Base-by-base conservation (phyloP, 2,797 vertebrate genomes). In the Cynodonichthys magdalenae region DNA sequence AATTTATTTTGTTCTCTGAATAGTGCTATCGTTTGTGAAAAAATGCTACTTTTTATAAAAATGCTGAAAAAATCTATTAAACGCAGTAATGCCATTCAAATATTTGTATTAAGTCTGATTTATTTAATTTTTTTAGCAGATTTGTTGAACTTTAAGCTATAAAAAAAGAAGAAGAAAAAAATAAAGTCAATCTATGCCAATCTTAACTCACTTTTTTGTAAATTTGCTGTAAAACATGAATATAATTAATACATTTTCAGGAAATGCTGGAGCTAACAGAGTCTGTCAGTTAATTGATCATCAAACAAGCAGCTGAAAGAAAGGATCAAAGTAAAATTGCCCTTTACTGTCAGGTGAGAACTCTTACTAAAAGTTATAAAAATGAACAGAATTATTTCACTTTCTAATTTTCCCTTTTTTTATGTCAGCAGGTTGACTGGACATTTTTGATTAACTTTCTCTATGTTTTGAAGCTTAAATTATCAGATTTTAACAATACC, bases 401-500 rank as follows among this genome's bases (percentile, higher is more conserved):
- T 9, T 31, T 31, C 9, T 9, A 31, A 31, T 7, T 9, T 31
- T 31, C 31, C 7, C 1, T 31, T 31, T 31, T 5, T 4, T 9
- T 31, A 6, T 9, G 9, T 7, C 31, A 4, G 31, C 36, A 39
- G 18, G 36, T 6, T 20, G n/a, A 31, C 5, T 53, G 10, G 18
- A 36, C 34, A 36, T 53, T 3, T 18, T 45, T 67, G 53, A 77
- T 63, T 62, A 29, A 78, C 66, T 77, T 79, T 59, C 60, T 69
- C 51, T 53, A 24, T 34, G 64, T 70, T 82, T 77, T 78, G 59
- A 59, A 46, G 64, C 59, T 69, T 50, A 61, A 64, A 76, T 79
- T 83, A 77, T 46, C 48, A 41, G 76, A 76, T 74, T 84, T 75
- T 63, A 80, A 79, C 61, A 86, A 64, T 77, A 66, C 15, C 6